Evolutionary conservation across 2,797 vertebrate species (phyloP).

Genomic region (Tokudaia muenninki): DNA sequence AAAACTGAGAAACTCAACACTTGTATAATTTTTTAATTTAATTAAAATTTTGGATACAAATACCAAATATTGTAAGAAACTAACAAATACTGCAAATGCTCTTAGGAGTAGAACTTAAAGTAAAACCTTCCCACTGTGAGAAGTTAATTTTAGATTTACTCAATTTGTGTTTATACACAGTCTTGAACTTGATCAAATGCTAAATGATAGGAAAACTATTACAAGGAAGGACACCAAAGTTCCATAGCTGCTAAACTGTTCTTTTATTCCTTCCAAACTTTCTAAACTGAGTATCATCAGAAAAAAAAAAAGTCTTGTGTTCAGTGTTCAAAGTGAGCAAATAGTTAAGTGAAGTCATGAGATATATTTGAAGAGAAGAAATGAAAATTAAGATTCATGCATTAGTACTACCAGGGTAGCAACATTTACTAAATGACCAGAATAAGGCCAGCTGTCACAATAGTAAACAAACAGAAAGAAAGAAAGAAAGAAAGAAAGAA

Average conservation of each 20-base stretch:
- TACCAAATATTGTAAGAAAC: neutral
- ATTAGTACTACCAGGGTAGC: neutral
- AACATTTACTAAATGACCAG: neutral
- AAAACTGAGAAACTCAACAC: neutral
- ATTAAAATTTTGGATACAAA: neutral
- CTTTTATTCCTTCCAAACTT: neutral
- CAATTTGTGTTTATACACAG: neutral
- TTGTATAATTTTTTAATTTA: neutral
- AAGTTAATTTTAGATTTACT: slow-evolving; percentile 7
- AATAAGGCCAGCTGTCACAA: neutral
- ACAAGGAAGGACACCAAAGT: neutral
- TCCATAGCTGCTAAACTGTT: neutral
- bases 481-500: neutral
- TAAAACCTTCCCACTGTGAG: neutral
- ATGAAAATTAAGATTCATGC: neutral
- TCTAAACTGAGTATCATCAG: neutral
- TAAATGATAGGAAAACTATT: neutral
- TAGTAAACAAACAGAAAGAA: neutral
- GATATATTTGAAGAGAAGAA: neutral
- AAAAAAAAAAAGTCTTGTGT: neutral
- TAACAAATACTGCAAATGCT: neutral
- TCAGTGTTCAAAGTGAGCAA: neutral
- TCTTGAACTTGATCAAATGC: neutral
- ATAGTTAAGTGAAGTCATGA: neutral
- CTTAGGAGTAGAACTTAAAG: neutral